These are phyloP conservation scores for Crossaster papposus DNA, from an alignment of 53 echinoderm and acorn worm genomes.

Conservation along the genomic window DNA sequence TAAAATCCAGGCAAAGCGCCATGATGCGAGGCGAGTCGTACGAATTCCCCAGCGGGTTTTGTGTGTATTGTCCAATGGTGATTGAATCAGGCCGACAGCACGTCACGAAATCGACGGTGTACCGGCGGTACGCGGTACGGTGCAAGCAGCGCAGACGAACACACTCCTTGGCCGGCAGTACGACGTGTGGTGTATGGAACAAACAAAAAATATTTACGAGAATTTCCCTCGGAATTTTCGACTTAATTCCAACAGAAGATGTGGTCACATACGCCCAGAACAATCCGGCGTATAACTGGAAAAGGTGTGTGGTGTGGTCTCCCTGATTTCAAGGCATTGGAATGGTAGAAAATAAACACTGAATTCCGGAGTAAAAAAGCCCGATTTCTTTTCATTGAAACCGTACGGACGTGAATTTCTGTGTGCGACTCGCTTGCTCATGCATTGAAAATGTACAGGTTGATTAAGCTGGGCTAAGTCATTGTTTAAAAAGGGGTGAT, in stretches of 20 bases:
- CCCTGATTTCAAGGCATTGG: conserved; percentile 38
- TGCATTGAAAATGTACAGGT: conserved; percentile 50
- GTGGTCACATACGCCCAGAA: conserved; percentile 17
- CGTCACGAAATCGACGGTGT: no score
- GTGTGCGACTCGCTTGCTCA: neutral
- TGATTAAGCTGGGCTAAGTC: conserved; percentile 38
- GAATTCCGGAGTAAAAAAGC: neutral
- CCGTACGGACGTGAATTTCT: no score
- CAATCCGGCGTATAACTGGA: neutral
- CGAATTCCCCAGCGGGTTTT: conserved; percentile 36
- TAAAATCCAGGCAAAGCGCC: conserved; percentile 55
- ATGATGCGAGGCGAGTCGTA: conserved; percentile 12
- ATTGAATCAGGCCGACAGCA: conserved; percentile 25
- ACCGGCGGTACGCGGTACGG: neutral
- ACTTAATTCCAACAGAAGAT: conserved; percentile 29
- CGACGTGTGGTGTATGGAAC: neutral
- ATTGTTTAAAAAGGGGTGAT: conserved; percentile 17
- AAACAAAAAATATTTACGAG: neutral
- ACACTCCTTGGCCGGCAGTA: no score
- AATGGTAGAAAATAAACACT: neutral
- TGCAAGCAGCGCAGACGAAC: neutral
- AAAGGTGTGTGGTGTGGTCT: neutral
- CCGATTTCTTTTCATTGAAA: neutral
- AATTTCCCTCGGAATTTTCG: conserved; percentile 10
- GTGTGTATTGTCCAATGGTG: conserved; percentile 44